Conservation (phyloP, 2,888 invertebrate genomes). For the Torymus aiolomorphi region DNA sequence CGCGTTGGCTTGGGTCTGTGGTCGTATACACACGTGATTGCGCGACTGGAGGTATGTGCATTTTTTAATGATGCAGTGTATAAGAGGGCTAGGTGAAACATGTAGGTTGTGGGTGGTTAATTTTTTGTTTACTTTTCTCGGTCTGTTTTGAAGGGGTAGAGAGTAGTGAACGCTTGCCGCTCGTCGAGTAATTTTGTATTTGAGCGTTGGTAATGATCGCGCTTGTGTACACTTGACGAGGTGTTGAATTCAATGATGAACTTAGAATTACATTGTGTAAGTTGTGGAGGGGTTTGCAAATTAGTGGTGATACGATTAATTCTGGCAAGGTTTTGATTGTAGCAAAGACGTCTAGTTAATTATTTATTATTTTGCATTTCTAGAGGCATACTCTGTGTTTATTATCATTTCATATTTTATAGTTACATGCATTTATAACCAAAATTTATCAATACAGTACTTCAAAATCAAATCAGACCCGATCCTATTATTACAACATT, state of each 20-base stretch:
- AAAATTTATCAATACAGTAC: too few relatives aligned
- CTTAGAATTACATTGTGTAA: conserved; percentile 5
- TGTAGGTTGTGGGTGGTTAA: background rate
- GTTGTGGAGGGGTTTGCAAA: background rate
- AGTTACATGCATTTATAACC: too few relatives aligned
- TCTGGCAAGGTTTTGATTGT: too few relatives aligned
- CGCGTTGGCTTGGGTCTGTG: background rate
- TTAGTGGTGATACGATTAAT: background rate
- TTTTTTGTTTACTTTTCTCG: background rate
- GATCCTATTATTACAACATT: too few relatives aligned
- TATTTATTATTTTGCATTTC: too few relatives aligned
- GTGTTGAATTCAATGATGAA: conserved; percentile 13
- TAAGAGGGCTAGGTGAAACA: background rate
- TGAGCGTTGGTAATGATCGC: conserved; percentile 8
- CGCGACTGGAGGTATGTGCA: conserved; percentile 24
- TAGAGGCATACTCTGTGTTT: too few relatives aligned
- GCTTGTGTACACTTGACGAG: background rate
- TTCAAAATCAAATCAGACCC: too few relatives aligned
- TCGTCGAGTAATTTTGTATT: conserved; percentile 21
- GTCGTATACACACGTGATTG: conserved; percentile 10
- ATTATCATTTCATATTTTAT: too few relatives aligned
- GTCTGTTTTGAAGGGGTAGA: background rate
- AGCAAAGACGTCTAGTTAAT: too few relatives aligned
- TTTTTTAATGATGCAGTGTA: conserved; percentile 35
- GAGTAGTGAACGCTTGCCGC: background rate